Base-by-base conservation (phyloP, 2,888 invertebrate species). In the Caenorhabditis sinica region DNA sequence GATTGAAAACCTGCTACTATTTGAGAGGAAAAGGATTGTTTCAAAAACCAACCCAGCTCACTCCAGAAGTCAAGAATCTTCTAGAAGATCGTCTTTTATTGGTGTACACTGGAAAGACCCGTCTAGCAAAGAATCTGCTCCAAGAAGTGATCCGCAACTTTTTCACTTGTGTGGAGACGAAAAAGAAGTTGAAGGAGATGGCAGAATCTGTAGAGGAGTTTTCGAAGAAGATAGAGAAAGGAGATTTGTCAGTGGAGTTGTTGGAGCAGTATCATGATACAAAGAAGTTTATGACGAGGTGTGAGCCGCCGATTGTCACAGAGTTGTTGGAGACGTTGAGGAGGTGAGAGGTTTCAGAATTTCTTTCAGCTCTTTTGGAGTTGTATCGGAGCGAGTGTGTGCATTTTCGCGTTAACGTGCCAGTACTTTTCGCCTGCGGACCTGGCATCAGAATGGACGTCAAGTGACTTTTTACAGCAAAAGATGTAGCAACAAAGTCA, bases 71-170 rank as follows among this genome's bases (percentile, higher is more conserved):
- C 15, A 82, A 92, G 23, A 71, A 92, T 49, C 88, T 86, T 13
- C 92, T 94, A 65, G 93, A 93, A 86, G 87, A 92, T 0, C 92
- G 94, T 28, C 90, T 94, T 15, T 86, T 94, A 3, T 91, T 94
- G 9, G 91, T 95, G 23, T 94, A 94, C 90, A 94, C 94, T 0
- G 94, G 94, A 11, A 94, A 94, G 86, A 94, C 94, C 0, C 92
- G 94, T 30, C 92, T 95, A 60, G 95, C 94, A 0, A 93, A 94
- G 83, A 94, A 95, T 90, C 90, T 95, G 0, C 92, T 95, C 17
- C 94, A 94, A 89, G 93, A 80, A 79, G 87, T 85, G 13, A 86
- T 83, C 51, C 76, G 82, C 5, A 88, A 82, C 66, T 90, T 61
- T 75, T 88, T 82, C 56, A 66, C 40, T 30, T 88, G 74, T 58